Evolutionary conservation across 2,797 vertebrate genomes (phyloP).

Genomic region (Bovichtus variegatus): DNA sequence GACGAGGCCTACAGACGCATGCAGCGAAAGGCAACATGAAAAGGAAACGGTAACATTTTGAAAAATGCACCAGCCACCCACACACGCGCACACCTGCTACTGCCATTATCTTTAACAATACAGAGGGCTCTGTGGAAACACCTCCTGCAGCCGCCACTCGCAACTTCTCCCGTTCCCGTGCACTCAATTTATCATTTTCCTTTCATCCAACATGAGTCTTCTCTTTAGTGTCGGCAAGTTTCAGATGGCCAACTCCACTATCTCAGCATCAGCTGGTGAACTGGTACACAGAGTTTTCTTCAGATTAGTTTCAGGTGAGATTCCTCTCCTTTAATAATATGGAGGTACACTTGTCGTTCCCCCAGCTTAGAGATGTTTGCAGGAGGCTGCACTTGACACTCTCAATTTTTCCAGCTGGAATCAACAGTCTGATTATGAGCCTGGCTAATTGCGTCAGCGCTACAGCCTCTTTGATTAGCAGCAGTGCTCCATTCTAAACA

Average conservation of each 20-base stretch:
- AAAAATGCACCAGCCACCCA: constrained; percentile 45
- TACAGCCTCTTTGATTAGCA: constrained; percentile 32
- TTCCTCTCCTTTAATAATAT: constrained; percentile 18
- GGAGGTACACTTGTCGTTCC: neutral
- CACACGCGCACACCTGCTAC: constrained; percentile 13
- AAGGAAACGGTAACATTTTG: constrained; percentile 39
- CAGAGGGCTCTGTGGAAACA: constrained; percentile 27
- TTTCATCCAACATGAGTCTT: constrained; percentile 24
- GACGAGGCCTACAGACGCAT: constrained; percentile 16
- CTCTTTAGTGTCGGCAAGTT: constrained; percentile 16
- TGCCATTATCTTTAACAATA: constrained; percentile 64
- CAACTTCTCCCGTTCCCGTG: constrained; percentile 13
- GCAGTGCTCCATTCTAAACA: constrained; percentile 2
- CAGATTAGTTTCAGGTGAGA: constrained; percentile 7
- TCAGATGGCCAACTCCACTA: constrained; percentile 14
- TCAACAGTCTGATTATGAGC: constrained; percentile 39
- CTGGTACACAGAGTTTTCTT: neutral
- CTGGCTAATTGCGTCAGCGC: constrained; percentile 27
- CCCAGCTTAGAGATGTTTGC: constrained; percentile 9
- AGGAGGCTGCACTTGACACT: neutral
- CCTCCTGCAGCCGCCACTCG: constrained; percentile 25
- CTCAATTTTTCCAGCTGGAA: constrained; percentile 32
- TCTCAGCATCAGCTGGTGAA: constrained; percentile 18
- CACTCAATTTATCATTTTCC: neutral
- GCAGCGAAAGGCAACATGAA: constrained; percentile 36